These are phyloP conservation scores for Philotrypesis tridentata DNA, from an alignment of 1,140 invertebrate genomes.

Conservation along the genomic window DNA sequence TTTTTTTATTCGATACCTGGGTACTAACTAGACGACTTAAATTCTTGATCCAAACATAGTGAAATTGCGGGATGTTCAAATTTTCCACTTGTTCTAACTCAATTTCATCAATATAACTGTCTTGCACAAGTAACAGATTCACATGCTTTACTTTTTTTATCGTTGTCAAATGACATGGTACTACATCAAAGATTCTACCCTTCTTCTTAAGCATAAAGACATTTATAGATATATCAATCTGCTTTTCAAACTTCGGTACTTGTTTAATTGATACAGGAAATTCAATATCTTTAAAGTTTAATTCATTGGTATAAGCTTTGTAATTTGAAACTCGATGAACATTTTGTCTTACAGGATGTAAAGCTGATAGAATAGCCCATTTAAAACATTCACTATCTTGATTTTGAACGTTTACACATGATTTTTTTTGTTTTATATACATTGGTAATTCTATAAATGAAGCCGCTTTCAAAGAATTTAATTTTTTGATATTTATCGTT, in stretches of 20 bases:
- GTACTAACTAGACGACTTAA: too few relatives aligned
- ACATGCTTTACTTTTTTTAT: background rate
- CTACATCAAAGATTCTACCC: background rate
- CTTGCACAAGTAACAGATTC: background rate
- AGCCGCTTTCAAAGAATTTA: conserved; percentile 24
- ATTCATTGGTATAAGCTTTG: too few relatives aligned
- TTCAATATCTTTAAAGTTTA: conserved; percentile 9
- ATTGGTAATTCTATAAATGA: conserved; percentile 17
- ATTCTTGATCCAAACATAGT: too few relatives aligned
- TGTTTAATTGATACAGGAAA: background rate
- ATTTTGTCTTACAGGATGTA: background rate
- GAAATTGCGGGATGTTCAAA: too few relatives aligned
- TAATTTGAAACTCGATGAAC: background rate
- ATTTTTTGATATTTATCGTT: conserved; percentile 23
- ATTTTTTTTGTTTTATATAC: background rate
- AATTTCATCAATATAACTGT: background rate
- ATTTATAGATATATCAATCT: conserved; percentile 55
- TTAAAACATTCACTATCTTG: conserved; percentile 17
- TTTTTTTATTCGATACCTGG: background rate
- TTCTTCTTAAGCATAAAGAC: conserved; percentile 46
- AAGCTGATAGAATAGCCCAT: background rate
- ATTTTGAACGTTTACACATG: conserved; percentile 2
- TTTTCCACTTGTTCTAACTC: background rate
- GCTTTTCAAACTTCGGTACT: conserved; percentile 29
- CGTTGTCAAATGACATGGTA: conserved; percentile 7